Base-by-base conservation (phyloP, 2,113 vertebrate genomes). In the Anarhynchus alexandrinus region DNA sequence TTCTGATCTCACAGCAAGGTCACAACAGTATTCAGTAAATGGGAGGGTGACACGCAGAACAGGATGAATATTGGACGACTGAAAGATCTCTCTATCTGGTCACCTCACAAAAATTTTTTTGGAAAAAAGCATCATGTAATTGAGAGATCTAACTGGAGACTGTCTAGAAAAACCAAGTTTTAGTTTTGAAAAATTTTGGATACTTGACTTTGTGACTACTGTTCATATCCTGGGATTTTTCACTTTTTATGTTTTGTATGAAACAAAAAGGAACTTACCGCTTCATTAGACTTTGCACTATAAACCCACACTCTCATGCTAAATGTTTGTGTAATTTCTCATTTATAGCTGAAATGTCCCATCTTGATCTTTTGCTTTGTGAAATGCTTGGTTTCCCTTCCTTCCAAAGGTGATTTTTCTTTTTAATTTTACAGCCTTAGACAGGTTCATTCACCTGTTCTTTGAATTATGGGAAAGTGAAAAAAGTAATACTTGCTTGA, bases 381-480 rank as follows among this genome's bases (percentile, higher is more conserved):
- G 45, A 80, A 82, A 93, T 40, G 47, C 61, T 45, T 85, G 32
- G 36, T 47, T 94, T 87, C 52, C 22, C 52, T 55, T 88, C 38
- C 36, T 88, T 71, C 45, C 36, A 43, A 64, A 89, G 71, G 40
- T 16, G 64, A 73, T 67, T 73, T 79, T 85, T 94, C 51, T 66
- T 94, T 81, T 73, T 83, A 92, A 93, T 96, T 96, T 93, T 90
- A 76, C 54, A 93, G 38, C 23, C 30, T 79, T 27, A 66, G 76
- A 92, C 54, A 92, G 78, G 87, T 86, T 95, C 83, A 88, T 84
- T 92, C 81, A 93, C 78, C 77, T 89, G 76, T 65, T 87, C 45
- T 90, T 64, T 82, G 70, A 92, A 94, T 92, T 78, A 90, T 9
- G 22, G 47, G 36, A 62, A 73, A 81, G 47, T 47, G 54, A 67